Evolutionary conservation across 1,140 invertebrate genomes (phyloP), one percentile per base, ranked within the genome.

Genomic region (Pogonomyrmex californicus): DNA sequence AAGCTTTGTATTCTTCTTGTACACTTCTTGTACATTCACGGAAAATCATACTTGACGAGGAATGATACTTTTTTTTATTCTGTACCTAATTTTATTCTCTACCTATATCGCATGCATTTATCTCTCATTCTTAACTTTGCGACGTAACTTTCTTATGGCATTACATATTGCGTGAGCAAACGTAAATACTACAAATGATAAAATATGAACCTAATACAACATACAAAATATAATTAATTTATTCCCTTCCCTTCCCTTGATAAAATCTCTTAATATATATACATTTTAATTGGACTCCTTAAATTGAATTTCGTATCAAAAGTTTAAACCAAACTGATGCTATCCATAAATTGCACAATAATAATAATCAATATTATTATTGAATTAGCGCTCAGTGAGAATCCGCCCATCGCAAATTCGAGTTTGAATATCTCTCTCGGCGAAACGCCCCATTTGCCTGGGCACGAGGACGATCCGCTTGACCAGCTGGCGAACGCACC

Each of bases 401-500:
- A 44, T 71, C 30, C 66, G 30, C 30, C 36, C 60, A 51, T 41
- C 56, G n/a, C 62, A 12, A 71, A 58, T 44, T 71, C 38, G n/a
- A 71, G 38, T 83, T 83, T 75, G n/a, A 71, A 62, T 41, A 44
- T n/a, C 30, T 81, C 63, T 70, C 17, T 0, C 17, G 41, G 7
- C 14, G 9, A 73, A 83, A 60, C 54, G 54, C 41, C 41, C 54
- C 79, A 82, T 73, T 73, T 73, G 79, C 30, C n/a, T 56, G 41
- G 17, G n/a, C 38, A 54, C 9, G 17, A 30, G 36, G 12, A 66
- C 36, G 51, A 23, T 56, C 17, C 38, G 23, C 23, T 23, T 58
- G 65, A 10, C 6, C 41, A 75, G 58, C 56, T 54, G 44, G 66
- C 6, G 17, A 23, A 36, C n/a, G 51, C 56, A 62, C 54, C 41